phyloP scores from a whole-genome alignment of 2,113 vertebrate genomes.

The Loxodonta africana region DNA sequence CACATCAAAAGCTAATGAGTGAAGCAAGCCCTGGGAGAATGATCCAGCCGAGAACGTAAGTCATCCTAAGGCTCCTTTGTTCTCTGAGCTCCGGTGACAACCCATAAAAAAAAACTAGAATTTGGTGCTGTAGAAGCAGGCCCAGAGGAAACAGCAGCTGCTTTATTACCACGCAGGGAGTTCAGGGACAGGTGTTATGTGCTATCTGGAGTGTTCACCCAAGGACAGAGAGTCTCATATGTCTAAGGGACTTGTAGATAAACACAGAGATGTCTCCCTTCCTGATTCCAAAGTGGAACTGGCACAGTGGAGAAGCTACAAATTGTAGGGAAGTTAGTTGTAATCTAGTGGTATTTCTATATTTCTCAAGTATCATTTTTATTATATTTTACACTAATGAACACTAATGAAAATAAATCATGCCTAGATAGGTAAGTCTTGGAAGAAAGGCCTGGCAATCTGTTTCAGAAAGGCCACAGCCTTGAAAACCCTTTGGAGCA shows the following conservation, averaged over 20 bases:
- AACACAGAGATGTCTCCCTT: neutral
- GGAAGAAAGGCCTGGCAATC: neutral
- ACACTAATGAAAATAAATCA: constrained; percentile 32
- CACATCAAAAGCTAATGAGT: neutral
- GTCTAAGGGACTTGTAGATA: neutral
- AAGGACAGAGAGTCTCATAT: neutral
- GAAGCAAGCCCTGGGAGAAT: neutral
- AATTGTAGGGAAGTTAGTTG: neutral
- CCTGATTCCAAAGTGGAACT: neutral
- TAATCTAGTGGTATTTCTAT: neutral
- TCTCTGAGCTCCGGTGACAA: neutral
- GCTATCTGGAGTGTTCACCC: neutral
- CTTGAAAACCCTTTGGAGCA: neutral
- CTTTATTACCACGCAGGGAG: neutral
- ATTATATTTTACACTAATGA: neutral
- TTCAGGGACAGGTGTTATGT: neutral
- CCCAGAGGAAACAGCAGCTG: neutral
- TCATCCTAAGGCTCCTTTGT: neutral
- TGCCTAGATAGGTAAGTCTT: neutral
- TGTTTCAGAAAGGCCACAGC: neutral
- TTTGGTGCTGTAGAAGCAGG: neutral
- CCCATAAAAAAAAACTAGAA: neutral
- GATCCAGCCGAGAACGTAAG: neutral
- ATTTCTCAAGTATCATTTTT: neutral
- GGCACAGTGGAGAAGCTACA: neutral